Evolutionary conservation across 2,113 vertebrate species (phyloP), one percentile per base, ranked within the genome.

Genomic region (Jacana jacana): DNA sequence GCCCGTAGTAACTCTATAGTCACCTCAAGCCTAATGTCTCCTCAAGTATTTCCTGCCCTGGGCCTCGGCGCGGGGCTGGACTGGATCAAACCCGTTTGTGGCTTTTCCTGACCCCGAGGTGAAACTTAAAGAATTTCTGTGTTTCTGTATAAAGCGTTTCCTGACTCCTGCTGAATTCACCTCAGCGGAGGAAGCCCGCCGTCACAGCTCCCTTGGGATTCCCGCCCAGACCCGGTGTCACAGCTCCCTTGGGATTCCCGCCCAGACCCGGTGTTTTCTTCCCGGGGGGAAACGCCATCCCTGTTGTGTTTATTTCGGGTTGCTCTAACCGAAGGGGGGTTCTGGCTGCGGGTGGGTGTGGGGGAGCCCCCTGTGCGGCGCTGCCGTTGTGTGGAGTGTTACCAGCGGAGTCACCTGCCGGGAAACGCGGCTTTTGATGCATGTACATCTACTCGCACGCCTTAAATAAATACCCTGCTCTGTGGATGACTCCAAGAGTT

Each of bases 401-500:
- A 54, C 23, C 28, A 71, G 79, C 65, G 57, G 51, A 61, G 51
- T 64, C 49, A 25, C 51, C 33, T 75, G 83, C 25, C 24, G 19
- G 30, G 60, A 28, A 51, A 35, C 31, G n/a, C 8, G 13, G 19
- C 61, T 85, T 89, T 77, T 85, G 48, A 81, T 52, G 30, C 66
- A 8, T 61, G 31, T 40, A 28, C 80, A 85, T 68, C 48, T 39
- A 31, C 69, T 66, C 37, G 77, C 37, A 44, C 64, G 39, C 84
- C 77, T 76, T 68, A 19, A 95, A 90, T 95, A 95, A 97, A 96
- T 35, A 28, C 46, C 49, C 11, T 40, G 10, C 16, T 61, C 44
- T 1, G 4, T 19, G 5, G 40, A 17, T 25, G 93, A 18, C 73
- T 81, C 8, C 0, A 54, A 40, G 90, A 40, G 22, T 27, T 61